Conservation (phyloP, 2,888 invertebrate species). For the Cephonodes hylas region DNA sequence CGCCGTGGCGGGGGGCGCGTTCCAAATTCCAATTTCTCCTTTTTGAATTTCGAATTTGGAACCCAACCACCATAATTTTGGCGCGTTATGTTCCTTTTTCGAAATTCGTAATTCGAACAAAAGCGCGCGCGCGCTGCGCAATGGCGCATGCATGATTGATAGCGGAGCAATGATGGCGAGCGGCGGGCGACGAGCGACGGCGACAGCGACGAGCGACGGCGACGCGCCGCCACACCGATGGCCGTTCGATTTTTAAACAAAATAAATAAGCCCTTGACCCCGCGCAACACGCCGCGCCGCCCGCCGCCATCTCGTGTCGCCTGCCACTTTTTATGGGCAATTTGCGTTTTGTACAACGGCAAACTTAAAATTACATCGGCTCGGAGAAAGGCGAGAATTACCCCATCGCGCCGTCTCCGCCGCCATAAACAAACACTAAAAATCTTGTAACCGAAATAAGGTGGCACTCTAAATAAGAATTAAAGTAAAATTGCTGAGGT, state of each 20-base stretch:
- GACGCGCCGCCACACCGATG: conserved; percentile 43
- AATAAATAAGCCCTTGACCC: conserved; percentile 70
- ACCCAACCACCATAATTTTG: conserved; percentile 62
- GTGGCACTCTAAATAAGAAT: conserved; percentile 79
- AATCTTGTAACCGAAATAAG: conserved; percentile 79
- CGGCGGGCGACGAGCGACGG: conserved; percentile 36
- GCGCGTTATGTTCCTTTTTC: conserved; percentile 70
- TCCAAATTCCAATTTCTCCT: conserved; percentile 50
- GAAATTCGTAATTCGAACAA: conserved; percentile 77
- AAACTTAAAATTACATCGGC: conserved; percentile 38
- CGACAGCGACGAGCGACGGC: conserved; percentile 47
- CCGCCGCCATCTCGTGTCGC: background rate
- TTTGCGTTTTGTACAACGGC: conserved; percentile 52
- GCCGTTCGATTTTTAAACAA: conserved; percentile 61
- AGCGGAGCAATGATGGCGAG: conserved; percentile 68
- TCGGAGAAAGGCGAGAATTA: conserved; percentile 58
- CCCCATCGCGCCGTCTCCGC: conserved; percentile 66
- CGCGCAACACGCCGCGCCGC: conserved; percentile 15
- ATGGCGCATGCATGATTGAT: conserved; percentile 80
- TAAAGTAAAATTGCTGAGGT: conserved; percentile 79
- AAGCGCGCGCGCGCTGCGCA: conserved; percentile 72
- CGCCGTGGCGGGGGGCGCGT: conserved; percentile 56
- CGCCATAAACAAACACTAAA: conserved; percentile 79
- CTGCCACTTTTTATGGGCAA: conserved; percentile 42
- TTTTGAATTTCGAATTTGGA: conserved; percentile 44